Evolutionary conservation across 2,113 vertebrate genomes (phyloP), one percentile per base, ranked within the genome.

Genomic region (Saguinus imperator): DNA sequence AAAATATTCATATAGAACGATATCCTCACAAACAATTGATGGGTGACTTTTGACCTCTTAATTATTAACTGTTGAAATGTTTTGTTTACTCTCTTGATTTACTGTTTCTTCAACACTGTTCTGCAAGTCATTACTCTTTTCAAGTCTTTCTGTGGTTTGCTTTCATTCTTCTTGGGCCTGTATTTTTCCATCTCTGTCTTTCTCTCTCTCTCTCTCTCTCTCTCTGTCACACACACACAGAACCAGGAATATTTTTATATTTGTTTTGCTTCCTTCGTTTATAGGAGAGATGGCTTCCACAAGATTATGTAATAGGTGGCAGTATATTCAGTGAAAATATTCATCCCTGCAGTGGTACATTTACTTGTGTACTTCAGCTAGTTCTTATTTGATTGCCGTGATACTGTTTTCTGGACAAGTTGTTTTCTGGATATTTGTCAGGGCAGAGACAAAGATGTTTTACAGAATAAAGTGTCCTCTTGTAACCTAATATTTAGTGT

Each of bases 1-100:
- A 98, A 98, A 96, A 98, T 97, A 98, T 97, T 95, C 94, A 98
- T 97, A 95, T 91, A 97, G 95, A 97, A 98, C 98, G 98, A 97
- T 87, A 97, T 92, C 95, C 92, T 98, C 90, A 98, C 95, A 98
- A 98, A 98, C 94, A 98, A 98, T 83, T 98, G 94, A 97, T 97
- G 97, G 81, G 91, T 97, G 97, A 98, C 43, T 43, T 98, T 98
- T 72, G 58, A 72, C 45, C 40, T 92, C 50, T 79, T 68, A 68
- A 68, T n/a, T 68, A 35, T 68, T 68, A 68, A 68, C 66, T 68
- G 32, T 68, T 68, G 66, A 68, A 68, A 18, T 68, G 35, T 18
- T 68, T 18, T 68, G 16, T 35, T 68, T 68, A 35, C 8, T 2
- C 8, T 76, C 43, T 76, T 4, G 0, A 43, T 75, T 37, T 32